phyloP scores from a whole-genome alignment of 2,113 vertebrate genomes.

The Stercorarius parasiticus region DNA sequence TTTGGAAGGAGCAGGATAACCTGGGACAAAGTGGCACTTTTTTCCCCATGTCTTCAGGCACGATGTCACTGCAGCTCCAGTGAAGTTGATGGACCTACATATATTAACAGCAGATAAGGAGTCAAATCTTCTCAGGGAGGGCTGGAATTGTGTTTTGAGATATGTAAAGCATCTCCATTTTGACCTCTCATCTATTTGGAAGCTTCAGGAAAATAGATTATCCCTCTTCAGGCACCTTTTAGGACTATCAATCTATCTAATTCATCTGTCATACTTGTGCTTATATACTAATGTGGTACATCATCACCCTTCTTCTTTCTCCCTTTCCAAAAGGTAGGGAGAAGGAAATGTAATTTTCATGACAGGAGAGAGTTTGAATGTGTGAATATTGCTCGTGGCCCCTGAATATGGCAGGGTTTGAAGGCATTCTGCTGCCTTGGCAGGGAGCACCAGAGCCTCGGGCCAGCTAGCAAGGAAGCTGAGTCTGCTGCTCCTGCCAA shows the following conservation, averaged over 20 bases:
- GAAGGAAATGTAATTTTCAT: conserved; percentile 5
- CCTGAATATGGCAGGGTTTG: conserved; percentile 29
- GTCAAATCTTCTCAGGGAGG: neutral
- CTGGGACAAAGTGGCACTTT: neutral
- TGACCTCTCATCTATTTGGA: neutral
- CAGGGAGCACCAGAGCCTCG: neutral
- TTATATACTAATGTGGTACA: neutral
- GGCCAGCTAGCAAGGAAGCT: conserved; percentile 25
- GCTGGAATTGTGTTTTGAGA: neutral
- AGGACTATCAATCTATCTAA: neutral
- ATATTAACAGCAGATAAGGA: neutral
- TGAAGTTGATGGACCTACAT: neutral
- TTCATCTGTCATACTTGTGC: neutral
- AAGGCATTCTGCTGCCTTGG: conserved; percentile 57
- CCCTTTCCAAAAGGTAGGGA: neutral
- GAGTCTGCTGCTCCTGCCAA: conserved; percentile 24
- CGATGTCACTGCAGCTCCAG: neutral
- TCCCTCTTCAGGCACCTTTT: neutral
- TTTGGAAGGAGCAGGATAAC: neutral
- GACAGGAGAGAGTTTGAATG: neutral
- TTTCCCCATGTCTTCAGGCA: neutral
- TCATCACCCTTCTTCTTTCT: neutral
- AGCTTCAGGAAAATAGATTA: neutral
- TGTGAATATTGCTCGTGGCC: conserved; percentile 8
- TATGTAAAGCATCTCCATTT: neutral